A percentile compares a stretch with the other conserved stretches of the same genome.
phyloP scores from a whole-genome alignment of 2,888 invertebrate species.

The Lymantria dispar region DNA sequence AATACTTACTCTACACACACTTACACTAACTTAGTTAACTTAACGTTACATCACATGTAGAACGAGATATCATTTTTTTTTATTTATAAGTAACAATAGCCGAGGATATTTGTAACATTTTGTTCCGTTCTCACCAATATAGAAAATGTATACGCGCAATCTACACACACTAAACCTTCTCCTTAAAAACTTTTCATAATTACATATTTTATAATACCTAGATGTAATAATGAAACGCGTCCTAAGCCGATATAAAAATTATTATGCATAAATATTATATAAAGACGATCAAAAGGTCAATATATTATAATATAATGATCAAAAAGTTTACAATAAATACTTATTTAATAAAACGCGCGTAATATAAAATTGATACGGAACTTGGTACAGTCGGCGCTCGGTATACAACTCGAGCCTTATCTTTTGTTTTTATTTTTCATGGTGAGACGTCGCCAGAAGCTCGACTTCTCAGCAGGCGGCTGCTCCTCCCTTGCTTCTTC shows the following conservation, averaged over 20 bases:
- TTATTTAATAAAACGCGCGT: conserved; percentile 14
- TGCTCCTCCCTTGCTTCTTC: conserved; percentile 72
- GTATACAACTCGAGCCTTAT: conserved; percentile 64
- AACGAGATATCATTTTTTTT: conserved; percentile 71
- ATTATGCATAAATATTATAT: conserved; percentile 32
- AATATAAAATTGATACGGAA: conserved; percentile 43
- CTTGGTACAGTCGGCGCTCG: conserved; percentile 40
- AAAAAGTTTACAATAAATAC: conserved; percentile 34
- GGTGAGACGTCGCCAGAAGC: conserved; percentile 87
- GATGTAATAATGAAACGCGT: background rate
- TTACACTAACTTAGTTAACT: conserved; percentile 64
- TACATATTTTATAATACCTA: conserved; percentile 29
- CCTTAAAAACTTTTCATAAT: conserved; percentile 29
- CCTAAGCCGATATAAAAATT: conserved; percentile 26
- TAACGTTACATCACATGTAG: conserved; percentile 80
- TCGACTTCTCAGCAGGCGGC: conserved; percentile 82
- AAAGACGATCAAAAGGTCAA: conserved; percentile 29
- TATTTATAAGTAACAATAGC: conserved; percentile 66
- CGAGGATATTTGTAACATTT: conserved; percentile 47
- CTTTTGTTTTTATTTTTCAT: conserved; percentile 87
- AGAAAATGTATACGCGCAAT: conserved; percentile 6
- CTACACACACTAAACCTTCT: conserved; percentile 10
- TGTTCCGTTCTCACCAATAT: conserved; percentile 46
- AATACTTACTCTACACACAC: conserved; percentile 56
- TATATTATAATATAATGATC: conserved; percentile 18